phyloP scores from a whole-genome alignment of 2,113 vertebrate species.

The Aegithalos caudatus region DNA sequence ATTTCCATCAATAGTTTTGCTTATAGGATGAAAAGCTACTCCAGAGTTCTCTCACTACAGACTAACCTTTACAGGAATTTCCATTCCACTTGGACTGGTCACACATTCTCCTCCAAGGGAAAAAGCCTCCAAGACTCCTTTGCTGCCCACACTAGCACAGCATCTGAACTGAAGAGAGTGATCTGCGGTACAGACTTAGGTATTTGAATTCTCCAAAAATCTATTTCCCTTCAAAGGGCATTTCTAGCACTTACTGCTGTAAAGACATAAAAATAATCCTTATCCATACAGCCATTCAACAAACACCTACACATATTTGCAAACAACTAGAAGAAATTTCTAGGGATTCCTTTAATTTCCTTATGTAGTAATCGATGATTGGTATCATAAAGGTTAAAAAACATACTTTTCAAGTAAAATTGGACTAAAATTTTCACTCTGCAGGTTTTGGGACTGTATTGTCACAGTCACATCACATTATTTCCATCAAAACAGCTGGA shows the following conservation, averaged over 20 bases:
- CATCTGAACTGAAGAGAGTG: neutral
- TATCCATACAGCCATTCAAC: neutral
- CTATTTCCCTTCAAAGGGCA: neutral
- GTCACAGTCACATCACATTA: constrained; percentile 25
- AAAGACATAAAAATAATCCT: neutral
- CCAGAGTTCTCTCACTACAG: neutral
- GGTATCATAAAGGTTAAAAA: neutral
- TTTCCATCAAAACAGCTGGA: constrained; percentile 44
- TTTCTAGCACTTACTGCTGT: neutral
- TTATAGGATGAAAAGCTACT: neutral
- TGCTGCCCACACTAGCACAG: neutral
- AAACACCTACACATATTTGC: neutral
- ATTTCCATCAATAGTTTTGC: neutral
- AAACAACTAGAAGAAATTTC: neutral
- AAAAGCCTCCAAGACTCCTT: neutral
- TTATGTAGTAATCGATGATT: neutral
- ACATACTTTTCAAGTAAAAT: neutral
- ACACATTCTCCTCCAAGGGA: neutral
- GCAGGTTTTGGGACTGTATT: neutral
- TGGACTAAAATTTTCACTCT: neutral
- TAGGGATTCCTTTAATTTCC: neutral
- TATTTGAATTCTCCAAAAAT: neutral
- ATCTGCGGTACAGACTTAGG: neutral
- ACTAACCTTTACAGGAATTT: neutral
- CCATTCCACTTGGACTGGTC: neutral